These are phyloP conservation scores for Chionoecetes opilio DNA, from an alignment of 1,140 invertebrate genomes.

Conservation along the genomic window DNA sequence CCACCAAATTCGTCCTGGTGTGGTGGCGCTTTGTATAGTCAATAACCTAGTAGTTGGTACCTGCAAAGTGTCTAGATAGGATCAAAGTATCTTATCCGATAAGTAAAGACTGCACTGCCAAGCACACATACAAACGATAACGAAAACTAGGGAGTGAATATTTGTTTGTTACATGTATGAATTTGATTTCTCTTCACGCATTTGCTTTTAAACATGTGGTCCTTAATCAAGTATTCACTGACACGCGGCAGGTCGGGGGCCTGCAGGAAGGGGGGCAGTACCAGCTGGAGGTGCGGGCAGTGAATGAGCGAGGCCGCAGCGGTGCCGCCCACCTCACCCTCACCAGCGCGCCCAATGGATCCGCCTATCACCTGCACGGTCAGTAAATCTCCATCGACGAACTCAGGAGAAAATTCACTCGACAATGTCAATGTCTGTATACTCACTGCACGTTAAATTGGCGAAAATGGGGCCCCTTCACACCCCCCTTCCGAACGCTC, in stretches of 20 bases:
- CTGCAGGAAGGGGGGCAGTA: conserved; percentile 43
- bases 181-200: not conserved
- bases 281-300: conserved; percentile 33
- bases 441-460: too few species aligned
- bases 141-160: not conserved
- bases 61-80: too few species aligned
- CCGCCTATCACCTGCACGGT: not conserved
- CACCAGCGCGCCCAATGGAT: conserved; percentile 32
- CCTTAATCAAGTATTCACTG: not conserved
- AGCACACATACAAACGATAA: not conserved
- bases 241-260: conserved; percentile 33
- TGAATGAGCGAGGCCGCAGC: conserved; percentile 40
- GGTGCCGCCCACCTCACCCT: not conserved
- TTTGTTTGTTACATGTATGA: not conserved
- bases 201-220: not conserved
- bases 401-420: not conserved
- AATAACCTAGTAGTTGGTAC: too few species aligned
- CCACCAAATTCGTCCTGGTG: too few species aligned
- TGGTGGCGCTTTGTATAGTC: too few species aligned
- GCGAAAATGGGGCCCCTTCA: too few species aligned
- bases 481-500: too few species aligned
- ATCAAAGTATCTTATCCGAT: too few species aligned
- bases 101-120: not conserved
- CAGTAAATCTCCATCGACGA: not conserved
- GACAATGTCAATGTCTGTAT: not conserved